Evolutionary conservation across 2,113 vertebrate genomes (phyloP), one percentile per base, ranked within the genome.

Genomic region (Eubucco bourcierii): DNA sequence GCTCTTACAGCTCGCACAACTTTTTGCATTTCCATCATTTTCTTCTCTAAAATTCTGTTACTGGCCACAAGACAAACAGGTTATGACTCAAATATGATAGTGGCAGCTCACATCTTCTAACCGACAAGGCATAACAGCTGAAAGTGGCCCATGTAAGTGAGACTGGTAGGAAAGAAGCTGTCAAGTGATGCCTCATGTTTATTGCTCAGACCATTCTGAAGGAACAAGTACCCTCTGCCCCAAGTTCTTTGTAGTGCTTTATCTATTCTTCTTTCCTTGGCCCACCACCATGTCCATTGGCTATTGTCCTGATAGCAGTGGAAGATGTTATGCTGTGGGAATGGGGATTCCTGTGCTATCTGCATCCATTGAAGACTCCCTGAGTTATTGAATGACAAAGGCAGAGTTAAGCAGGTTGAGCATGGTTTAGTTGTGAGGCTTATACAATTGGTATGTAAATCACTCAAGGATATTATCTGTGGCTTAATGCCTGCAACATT

Each of bases 111-210:
- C 10, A 1, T 39, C 24, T 79, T 33, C 23, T 44, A 29, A 20
- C 21, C n/a, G 31, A 20, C 31, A 44, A 25, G 19, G 55, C 50
- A 25, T 34, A 17, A 31, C 33, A 46, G 31, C 14, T 61, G 25
- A 9, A 72, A 39, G 37, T 64, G 31, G 9, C 28, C 46, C 6
- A 3, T 10, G 2, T 56, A 37, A 68, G 15, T 7, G 44, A 58
- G 33, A 25, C 34, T 20, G 34, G 33, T 37, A 47, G 33, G 37
- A 23, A 60, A 4, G 9, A 52, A 80, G 33, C 44, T 37, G 15
- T 41, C 28, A 28, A 27, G 39, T 17, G 64, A 29, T 53, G 31
- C n/a, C 1, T 0, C 0, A 0, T 31, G 9, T 33, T 50, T 53
- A 60, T 31, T 20, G 3, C 27, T 76, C 31, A 44, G 44, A 25